Evolutionary conservation across 2,113 vertebrate species (phyloP), one percentile per base, ranked within the genome.

Genomic region (Chloropsis hardwickii): DNA sequence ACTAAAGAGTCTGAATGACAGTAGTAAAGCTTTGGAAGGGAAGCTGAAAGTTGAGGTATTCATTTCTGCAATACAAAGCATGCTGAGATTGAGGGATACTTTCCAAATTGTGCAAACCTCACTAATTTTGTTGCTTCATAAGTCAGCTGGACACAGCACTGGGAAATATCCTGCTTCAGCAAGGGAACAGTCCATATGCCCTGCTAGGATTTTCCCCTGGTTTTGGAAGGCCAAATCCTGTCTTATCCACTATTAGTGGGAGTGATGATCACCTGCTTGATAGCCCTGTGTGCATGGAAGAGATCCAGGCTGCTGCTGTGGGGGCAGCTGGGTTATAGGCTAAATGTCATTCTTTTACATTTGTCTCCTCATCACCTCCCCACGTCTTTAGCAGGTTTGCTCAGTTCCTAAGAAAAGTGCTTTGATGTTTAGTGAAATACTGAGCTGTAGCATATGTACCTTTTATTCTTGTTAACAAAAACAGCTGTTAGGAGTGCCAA

Each of bases 361-460:
- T 79, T 81, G 31, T 47, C 86, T 95, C 76, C 54, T 83, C 54
- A 58, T 78, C 88, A 92, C 60, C 64, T 93, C 82, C 76, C 76
- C 60, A 42, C 0, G 6, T 84, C 86, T 95, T 95, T 79, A 95
- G 69, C 81, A 92, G 73, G 77, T 95, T 89, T 95, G 78, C 48
- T 92, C 44, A 71, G 12, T 40, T 93, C 60, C 72, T 58, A 83
- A 83, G 82, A 73, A 90, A 90, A 94, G 65, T 60, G 69, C 96
- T 96, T 96, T 95, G 96, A 97, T 96, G 91, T 96, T 95, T 56
- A 81, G 64, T 11, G 31, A 96, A 67, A 81, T 64, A 62, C 72
- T 81, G 94, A 97, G 80, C 78, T 86, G 77, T 79, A 95, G 96
- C 96, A 96, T 91, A 92, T 92, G 96, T 96, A 96, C 93, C 91